Evolutionary conservation across 2,113 vertebrate genomes (phyloP), one percentile per base, ranked within the genome.

Genomic region (Hepsetus odoe): DNA sequence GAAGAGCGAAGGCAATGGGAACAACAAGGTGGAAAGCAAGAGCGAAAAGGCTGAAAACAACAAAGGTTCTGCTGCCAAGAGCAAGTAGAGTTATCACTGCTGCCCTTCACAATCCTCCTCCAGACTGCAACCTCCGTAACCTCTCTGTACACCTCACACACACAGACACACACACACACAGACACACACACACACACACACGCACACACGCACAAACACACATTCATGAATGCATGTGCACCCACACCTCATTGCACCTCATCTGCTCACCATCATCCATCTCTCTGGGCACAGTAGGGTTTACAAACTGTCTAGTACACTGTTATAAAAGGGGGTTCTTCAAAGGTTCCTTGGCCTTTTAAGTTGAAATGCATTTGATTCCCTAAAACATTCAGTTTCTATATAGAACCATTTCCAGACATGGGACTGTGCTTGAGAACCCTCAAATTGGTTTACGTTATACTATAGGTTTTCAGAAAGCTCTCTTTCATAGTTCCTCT

Each of bases 1-100:
- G 79, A 80, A 83, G 62, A 77, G 64, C 0, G 75, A 74, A 42
- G 79, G 88, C 24, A 81, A 87, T 30, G 71, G 86, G 14, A 82
- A 88, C 38, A 80, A 88, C 32, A 38, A 88, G 87, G 74, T 78
- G 86, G 77, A 87, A 86, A 75, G 89, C 86, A 91, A 92, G 86
- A 83, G 44, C 32, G 80, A 82, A 55, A 82, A 83, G 68, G 58
- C 56, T 1, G 81, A 83, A n/a, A 83, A 78, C 35, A 83, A 88
- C 40, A 88, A 91, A 68, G 82, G 82, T 44, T 69, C 90, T 59
- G 71, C 68, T 22, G 80, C 73, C 76, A 92, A 92, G 86, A 88
- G 24, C 86, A 90, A 87, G 90, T 93, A 93, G 88, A 91, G 86
- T 80, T 40, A 12, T 76, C 69, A 70, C 56, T 16, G 32, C 64